Evolutionary conservation across 2,888 invertebrate genomes (phyloP).

Genomic region (Candidula unifasciata): DNA sequence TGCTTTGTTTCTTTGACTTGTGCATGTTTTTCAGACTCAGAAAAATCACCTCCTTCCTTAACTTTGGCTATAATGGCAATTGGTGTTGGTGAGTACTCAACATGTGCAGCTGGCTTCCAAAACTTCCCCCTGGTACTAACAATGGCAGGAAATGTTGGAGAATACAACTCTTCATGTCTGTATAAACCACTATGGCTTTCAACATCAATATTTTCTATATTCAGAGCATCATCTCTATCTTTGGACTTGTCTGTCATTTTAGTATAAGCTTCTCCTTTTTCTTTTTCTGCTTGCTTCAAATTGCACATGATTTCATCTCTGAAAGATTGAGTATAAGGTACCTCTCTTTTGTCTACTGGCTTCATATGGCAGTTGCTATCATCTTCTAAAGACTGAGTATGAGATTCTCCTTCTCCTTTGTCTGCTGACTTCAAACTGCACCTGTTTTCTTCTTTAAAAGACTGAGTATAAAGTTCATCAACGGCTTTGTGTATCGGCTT

Average conservation of each 20-base stretch:
- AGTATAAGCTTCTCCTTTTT: neutral
- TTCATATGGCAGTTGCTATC: too few relatives aligned
- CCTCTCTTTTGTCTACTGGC: too few relatives aligned
- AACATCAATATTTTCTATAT: slow-evolving; percentile 4
- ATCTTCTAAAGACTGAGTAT: neutral
- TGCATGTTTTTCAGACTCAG: neutral
- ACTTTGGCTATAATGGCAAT: neutral
- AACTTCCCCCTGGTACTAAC: neutral
- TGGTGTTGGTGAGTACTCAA: slow-evolving; percentile 3
- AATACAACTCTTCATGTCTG: neutral
- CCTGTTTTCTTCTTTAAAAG: too few relatives aligned
- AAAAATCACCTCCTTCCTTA: neutral
- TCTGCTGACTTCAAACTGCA: too few relatives aligned
- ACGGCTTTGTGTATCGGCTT: too few relatives aligned
- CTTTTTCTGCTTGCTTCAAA: neutral
- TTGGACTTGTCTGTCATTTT: neutral
- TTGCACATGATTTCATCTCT: neutral
- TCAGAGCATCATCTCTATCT: neutral
- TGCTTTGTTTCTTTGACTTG: neutral
- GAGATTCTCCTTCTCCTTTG: too few relatives aligned
- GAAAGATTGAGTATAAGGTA: neutral
- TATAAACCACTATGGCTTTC: neutral
- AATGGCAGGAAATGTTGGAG: slow-evolving; percentile 4
- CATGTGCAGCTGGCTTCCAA: neutral
- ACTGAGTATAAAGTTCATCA: too few relatives aligned